Evolutionary conservation across 2,888 invertebrate genomes (phyloP).

Genomic region (Alloscopus bannaensis): DNA sequence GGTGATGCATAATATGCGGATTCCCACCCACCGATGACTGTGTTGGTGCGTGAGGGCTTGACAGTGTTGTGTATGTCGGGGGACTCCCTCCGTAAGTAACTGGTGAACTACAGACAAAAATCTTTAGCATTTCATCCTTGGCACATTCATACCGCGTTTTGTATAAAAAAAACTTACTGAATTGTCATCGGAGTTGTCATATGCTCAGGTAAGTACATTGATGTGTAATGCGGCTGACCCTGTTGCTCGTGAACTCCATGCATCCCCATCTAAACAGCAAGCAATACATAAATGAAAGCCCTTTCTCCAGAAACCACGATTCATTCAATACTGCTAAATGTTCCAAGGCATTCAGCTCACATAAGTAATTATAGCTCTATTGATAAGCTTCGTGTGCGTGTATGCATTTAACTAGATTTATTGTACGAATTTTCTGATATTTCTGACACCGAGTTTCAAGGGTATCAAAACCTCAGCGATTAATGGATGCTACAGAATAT

Average conservation of each 20-base stretch:
- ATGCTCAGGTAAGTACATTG: slow-evolving; percentile 73
- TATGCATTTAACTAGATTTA: too few relatives aligned
- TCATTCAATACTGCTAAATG: too few relatives aligned
- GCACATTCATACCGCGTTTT: not conserved
- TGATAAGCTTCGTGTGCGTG: too few relatives aligned
- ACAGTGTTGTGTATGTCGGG: slow-evolving; percentile 71
- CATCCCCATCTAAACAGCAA: slow-evolving; percentile 68
- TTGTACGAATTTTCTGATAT: too few relatives aligned
- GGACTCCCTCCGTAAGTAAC: slow-evolving; percentile 71
- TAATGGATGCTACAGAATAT: not conserved
- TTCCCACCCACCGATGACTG: slow-evolving; percentile 59
- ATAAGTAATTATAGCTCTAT: too few relatives aligned
- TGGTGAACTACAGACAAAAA: slow-evolving; percentile 59
- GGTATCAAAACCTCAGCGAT: too few relatives aligned
- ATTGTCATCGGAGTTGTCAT: slow-evolving; percentile 71
- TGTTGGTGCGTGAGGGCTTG: slow-evolving; percentile 69
- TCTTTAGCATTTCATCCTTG: not conserved
- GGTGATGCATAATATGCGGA: slow-evolving; percentile 61
- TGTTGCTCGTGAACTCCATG: slow-evolving; percentile 68
- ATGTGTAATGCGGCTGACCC: slow-evolving; percentile 70
- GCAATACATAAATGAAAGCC: not conserved
- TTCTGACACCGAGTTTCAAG: too few relatives aligned
- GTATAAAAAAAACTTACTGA: slow-evolving; percentile 64
- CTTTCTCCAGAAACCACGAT: too few relatives aligned
- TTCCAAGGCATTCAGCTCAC: too few relatives aligned